phyloP scores from a whole-genome alignment of 2,113 vertebrate genomes.

The Alectura lathami region DNA sequence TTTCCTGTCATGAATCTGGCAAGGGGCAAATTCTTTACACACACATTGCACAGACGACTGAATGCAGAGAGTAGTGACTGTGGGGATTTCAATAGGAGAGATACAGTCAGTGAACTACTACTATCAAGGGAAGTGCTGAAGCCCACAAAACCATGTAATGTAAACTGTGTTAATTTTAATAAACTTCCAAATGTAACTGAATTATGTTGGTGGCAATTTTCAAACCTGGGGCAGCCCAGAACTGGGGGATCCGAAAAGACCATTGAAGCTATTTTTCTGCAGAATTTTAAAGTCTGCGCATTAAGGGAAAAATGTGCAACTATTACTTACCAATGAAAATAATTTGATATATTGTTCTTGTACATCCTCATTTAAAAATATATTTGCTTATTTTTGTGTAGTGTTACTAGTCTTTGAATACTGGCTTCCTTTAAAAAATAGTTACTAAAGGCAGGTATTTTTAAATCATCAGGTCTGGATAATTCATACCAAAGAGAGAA shows the following conservation, averaged over 20 bases:
- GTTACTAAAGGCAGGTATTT: background rate
- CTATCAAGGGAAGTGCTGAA: background rate
- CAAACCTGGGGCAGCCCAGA: background rate
- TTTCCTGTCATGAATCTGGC: background rate
- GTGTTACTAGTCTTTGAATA: background rate
- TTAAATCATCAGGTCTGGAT: background rate
- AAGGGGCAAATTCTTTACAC: background rate
- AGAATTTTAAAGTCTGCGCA: background rate
- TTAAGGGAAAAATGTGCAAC: background rate
- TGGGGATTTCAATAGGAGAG: background rate
- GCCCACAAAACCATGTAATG: background rate
- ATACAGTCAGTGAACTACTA: background rate
- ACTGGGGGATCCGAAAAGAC: background rate
- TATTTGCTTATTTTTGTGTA: background rate
- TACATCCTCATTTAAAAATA: background rate
- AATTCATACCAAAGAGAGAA: background rate
- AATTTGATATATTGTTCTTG: background rate
- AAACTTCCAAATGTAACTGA: background rate
- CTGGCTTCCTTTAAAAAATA: background rate
- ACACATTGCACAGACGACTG: no score
- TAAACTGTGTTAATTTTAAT: no score
- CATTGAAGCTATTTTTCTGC: background rate
- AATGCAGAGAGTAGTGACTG: background rate
- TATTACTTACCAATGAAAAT: background rate
- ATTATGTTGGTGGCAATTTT: background rate